Percentiles rank a stretch among this genome's conserved stretches.
These are phyloP conservation scores for Caenorhabditis sp. DNA, from an alignment of 2,888 invertebrate genomes.

Conservation along the genomic window DNA sequence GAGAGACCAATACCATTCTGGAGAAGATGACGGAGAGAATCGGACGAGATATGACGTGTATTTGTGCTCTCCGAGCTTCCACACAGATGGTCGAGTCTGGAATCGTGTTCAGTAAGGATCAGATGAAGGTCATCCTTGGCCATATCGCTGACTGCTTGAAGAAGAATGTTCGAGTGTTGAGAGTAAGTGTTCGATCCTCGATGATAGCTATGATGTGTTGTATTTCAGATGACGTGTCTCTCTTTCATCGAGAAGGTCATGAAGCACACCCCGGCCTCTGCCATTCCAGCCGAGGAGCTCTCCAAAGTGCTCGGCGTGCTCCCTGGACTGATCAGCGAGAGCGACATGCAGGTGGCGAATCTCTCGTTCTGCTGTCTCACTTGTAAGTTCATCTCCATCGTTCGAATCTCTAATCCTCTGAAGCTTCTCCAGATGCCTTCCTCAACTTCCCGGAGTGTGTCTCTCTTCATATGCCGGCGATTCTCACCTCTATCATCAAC, in stretches of 20 bases:
- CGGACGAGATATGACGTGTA: conserved; percentile 96
- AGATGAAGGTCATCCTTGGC: conserved; percentile 12
- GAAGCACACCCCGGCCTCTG: conserved; percentile 84
- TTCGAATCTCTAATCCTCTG: neutral
- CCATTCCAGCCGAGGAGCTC: conserved; percentile 57
- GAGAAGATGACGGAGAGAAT: conserved; percentile 96
- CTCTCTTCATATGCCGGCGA: conserved; percentile 85
- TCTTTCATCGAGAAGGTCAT: conserved; percentile 86
- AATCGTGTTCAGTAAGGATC: conserved; percentile 12
- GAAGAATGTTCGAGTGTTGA: conserved; percentile 46
- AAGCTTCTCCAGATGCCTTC: conserved; percentile 61
- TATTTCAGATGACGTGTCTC: conserved; percentile 45
- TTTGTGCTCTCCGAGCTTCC: conserved; percentile 96
- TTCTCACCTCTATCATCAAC: conserved; percentile 86
- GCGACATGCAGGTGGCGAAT: conserved; percentile 97
- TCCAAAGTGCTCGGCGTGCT: conserved; percentile 88
- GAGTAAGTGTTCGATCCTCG: conserved; percentile 24
- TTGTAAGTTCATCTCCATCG: conserved; percentile 44
- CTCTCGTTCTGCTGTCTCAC: conserved; percentile 80
- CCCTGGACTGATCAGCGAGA: conserved; percentile 93
- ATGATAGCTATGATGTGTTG: too few relatives aligned
- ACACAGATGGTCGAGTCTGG: conserved; percentile 83
- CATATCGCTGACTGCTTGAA: conserved; percentile 40
- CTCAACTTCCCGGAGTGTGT: conserved; percentile 42
- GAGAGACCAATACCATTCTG: conserved; percentile 87